Base-by-base conservation (phyloP, 2,797 vertebrate genomes). In the Acridotheres tristis region DNA sequence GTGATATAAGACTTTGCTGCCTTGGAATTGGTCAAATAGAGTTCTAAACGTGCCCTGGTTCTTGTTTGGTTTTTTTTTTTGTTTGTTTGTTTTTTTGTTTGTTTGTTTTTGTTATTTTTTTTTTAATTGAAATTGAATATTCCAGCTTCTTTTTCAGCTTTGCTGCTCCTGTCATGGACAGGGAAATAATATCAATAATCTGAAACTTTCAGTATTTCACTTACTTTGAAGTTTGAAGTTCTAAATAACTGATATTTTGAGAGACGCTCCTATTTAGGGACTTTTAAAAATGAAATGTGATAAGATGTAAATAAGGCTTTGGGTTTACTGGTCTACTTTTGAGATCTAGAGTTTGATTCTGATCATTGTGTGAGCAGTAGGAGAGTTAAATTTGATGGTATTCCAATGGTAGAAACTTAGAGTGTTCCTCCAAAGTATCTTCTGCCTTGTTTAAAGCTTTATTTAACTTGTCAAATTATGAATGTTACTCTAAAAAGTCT, bases 221-320 rank as follows among this genome's bases (percentile, higher is more conserved):
- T 86, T 85, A 43, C 75, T 93, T 86, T 94, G 85, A 93, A 84
- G n/a, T 93, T 86, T 94, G 85, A 93, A 84, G n/a, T 88, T 88
- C 15, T 57, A 54, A 77, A 71, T 91, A 83, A 87, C 32, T 66
- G 53, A 90, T 84, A 75, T 59, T 84, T 81, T 74, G 53, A 91
- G 51, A 66, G 50, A 85, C 88, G 48, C 32, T 78, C 23, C 32
- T 89, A 34, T 68, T 88, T 48, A 73, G 27, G 13, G n/a, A 83
- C 66, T 68, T 62, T 34, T 19, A 25, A 50, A 94, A 91, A 71
- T 40, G 16, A 92, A 68, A 65, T 66, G 11, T 38, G 30, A 23
- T 62, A 53, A 69, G 58, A 67, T 27, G 85, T 7, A 86, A 74
- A 84, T 61, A 72, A 58, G 9, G 13, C 42, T 92, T 76, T 89